These are phyloP conservation scores for Onthophagus taurus DNA, from an alignment of 1,140 invertebrate genomes.

Conservation along the genomic window DNA sequence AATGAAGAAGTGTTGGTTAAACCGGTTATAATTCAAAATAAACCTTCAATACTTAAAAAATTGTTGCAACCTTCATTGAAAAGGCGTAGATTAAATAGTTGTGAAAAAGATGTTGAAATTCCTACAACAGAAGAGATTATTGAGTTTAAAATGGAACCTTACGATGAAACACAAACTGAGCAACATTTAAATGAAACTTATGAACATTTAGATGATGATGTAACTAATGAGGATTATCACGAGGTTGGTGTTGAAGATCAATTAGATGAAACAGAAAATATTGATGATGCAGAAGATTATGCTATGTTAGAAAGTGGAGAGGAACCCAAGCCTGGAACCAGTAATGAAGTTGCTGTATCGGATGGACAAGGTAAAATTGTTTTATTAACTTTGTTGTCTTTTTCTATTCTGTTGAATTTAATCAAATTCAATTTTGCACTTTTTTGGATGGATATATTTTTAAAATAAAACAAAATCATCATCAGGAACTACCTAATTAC, in stretches of 20 bases:
- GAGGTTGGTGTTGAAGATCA: slow-evolving; percentile 27
- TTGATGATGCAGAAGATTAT: slow-evolving; percentile 31
- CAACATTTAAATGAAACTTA: not conserved
- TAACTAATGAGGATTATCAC: slow-evolving; percentile 23
- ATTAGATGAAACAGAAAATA: too few relatives aligned
- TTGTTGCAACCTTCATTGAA: not conserved
- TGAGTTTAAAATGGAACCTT: slow-evolving; percentile 34
- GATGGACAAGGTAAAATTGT: too few relatives aligned
- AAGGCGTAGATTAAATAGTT: not conserved
- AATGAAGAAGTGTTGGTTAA: too few relatives aligned
- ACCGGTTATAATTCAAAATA: too few relatives aligned
- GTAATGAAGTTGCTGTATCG: too few relatives aligned
- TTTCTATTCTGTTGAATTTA: too few relatives aligned
- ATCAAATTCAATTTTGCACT: too few relatives aligned
- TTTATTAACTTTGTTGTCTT: too few relatives aligned
- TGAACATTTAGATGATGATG: slow-evolving; percentile 20
- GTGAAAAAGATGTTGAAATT: not conserved
- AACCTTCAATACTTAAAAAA: not conserved
- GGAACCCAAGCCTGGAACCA: slow-evolving; percentile 31
- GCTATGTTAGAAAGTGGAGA: slow-evolving; percentile 28
- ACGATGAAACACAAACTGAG: slow-evolving; percentile 19
- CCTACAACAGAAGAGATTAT: slow-evolving; percentile 14
- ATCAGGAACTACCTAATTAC: too few relatives aligned
- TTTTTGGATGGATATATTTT: too few relatives aligned
- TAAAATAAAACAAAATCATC: too few relatives aligned